Conservation (phyloP, 2,797 vertebrate species). For the Agapornis canus region DNA sequence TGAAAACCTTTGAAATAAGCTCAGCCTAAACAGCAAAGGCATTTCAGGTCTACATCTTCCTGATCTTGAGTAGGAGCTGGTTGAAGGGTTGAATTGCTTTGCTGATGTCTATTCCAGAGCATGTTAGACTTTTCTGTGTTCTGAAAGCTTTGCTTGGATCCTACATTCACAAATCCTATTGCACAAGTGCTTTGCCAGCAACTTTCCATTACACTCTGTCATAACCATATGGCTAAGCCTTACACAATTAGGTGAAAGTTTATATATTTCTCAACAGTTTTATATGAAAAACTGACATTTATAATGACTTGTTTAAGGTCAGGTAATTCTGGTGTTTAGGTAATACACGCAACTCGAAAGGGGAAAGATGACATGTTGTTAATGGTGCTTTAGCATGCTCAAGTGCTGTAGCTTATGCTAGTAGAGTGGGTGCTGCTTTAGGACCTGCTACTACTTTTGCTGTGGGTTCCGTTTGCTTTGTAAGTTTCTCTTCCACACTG, state of each 20-base stretch:
- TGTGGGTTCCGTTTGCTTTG: neutral
- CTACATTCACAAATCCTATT: neutral
- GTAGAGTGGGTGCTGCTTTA: neutral
- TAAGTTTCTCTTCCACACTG: neutral
- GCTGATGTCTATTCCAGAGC: neutral
- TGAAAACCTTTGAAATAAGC: neutral
- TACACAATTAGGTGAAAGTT: neutral
- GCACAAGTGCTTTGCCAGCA: neutral
- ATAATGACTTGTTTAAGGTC: neutral
- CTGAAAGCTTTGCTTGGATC: neutral
- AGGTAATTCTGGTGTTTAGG: neutral
- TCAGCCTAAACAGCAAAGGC: neutral
- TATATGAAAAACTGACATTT: neutral
- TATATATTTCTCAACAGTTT: neutral
- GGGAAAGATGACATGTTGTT: neutral
- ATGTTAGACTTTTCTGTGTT: neutral
- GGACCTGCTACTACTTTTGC: neutral
- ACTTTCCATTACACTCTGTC: neutral
- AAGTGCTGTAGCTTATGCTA: neutral
- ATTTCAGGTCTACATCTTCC: neutral
- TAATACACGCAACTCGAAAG: neutral
- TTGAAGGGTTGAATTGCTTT: neutral
- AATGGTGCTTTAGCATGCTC: neutral
- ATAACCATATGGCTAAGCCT: neutral
- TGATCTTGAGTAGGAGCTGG: neutral